Evolutionary conservation across 1,140 invertebrate species (phyloP), one percentile per base, ranked within the genome.

Genomic region (Agraylea sexmaculata): DNA sequence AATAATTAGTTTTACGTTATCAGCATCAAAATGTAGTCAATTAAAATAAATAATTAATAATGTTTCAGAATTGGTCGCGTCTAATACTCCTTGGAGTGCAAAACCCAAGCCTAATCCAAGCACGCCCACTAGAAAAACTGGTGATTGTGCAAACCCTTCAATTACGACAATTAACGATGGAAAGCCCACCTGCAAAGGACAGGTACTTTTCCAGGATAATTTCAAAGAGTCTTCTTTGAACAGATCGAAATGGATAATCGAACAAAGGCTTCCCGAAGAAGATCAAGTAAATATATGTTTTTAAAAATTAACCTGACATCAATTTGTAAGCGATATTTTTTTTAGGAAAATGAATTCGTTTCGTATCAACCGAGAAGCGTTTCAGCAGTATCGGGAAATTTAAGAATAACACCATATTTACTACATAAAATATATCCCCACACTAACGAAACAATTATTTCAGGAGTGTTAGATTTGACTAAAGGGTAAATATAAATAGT

Each of bases 191-290:
- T 60, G 60, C 37, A 51, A 44, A 35, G 57, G 54, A 16, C 38
- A 47, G 40, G 27, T 55, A 5, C 56, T 64, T 45, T 67, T 60
- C 43, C 35, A 53, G 30, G 58, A 62, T n/a, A 38, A 53, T 18
- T 64, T 61, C 37, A 37, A 43, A 16, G 43, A 23, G 3, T 20
- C 51, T 6, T 41, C 42, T 10, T 37, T 48, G 34, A 43, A 51
- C 32, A 19, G 25, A 3, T 29, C 23, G 2, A 53, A 49, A 42
- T 55, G 53, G 53, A 29, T 42, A 7, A 27, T 53, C 4, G 52
- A 55, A 43, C 43, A 52, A 16, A 40, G 41, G 22, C 10, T 46
- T 11, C 37, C 43, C 0, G 17, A 27, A 27, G 40, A 46, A 12
- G 22, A 41, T n/a, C 43, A 46, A 35, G 47, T 46, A 19, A 17